phyloP scores from a whole-genome alignment of 2,797 vertebrate species.

The Hybognathus amarus region DNA sequence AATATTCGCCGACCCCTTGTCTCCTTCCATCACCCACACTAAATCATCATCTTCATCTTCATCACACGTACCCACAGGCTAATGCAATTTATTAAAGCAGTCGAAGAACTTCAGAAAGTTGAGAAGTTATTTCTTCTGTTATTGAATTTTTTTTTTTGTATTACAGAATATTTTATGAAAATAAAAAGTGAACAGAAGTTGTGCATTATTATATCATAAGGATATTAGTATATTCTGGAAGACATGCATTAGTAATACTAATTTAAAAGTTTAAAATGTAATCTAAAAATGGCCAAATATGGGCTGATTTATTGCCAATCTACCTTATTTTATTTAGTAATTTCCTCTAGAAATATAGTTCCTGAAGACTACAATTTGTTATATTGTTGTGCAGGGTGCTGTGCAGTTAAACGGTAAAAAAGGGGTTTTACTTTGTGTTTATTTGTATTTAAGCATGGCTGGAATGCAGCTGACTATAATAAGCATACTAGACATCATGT shows the following conservation, averaged over 20 bases:
- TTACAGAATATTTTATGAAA: not conserved
- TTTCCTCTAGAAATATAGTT: not conserved
- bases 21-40: too few relatives aligned
- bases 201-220: not conserved
- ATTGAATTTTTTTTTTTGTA: not conserved
- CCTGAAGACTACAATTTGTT: not conserved
- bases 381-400: not conserved
- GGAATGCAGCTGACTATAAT: not conserved
- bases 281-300: not conserved
- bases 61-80: too few relatives aligned
- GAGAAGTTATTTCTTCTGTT: too few relatives aligned
- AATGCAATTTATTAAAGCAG: not conserved
- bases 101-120: too few relatives aligned
- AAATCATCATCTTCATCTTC: too few relatives aligned
- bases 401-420: not conserved
- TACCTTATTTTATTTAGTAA: not conserved
- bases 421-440: not conserved
- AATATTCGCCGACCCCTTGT: too few relatives aligned
- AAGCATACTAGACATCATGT: not conserved
- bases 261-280: not conserved
- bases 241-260: too few relatives aligned
- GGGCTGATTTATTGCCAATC: not conserved
- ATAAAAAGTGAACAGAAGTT: not conserved
- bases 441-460: not conserved
- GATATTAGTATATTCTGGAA: not conserved